Base-by-base conservation (phyloP, 2,797 vertebrate species). In the Mus minutoides region DNA sequence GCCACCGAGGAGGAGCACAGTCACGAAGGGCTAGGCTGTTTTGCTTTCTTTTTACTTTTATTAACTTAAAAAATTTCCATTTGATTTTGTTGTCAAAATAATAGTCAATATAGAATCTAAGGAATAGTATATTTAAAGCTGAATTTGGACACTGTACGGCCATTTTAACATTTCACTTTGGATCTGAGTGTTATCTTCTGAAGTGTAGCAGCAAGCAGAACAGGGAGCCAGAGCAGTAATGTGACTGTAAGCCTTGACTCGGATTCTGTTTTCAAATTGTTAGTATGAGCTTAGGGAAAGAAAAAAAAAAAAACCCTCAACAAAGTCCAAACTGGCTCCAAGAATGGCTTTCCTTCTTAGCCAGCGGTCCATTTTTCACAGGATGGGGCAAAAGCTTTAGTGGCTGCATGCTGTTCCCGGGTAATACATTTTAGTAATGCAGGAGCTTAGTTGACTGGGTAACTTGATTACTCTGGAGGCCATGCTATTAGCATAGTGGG, bases 391-490 rank as follows among this genome's bases (percentile, higher is more conserved):
- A 87, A 86, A 88, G 88, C 92, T 96, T 91, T 96, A 94, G 76
- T 94, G 94, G 94, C 94, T 95, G n/a, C 77, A 34, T 92, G 91
- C 98, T 98, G 98, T 79, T 98, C 91, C 96, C 29, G 69, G 62
- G 62, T 97, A 97, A 34, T 71, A 92, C 62, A 93, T 90, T 92
- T 90, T 94, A 93, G 92, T 93, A 97, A 92, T 76, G 97, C 34
- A 97, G 97, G 92, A 92, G 92, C 96, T 97, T 95, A 97, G 21
- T 95, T 97, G 93, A 29, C 62, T 95, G 90, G 96, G 89, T 97
- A 97, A 98, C 94, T 97, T 98, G 95, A 97, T 98, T 98, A 95
- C 80, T 97, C 75, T 93, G 95, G 96, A 97, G 91, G 71, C 94
- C 54, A 96, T 54, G 16, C 77, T 98, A 92, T 97, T 98, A 98